Conservation (phyloP, 2,888 invertebrate species). For the Syrphus vitripennis region DNA sequence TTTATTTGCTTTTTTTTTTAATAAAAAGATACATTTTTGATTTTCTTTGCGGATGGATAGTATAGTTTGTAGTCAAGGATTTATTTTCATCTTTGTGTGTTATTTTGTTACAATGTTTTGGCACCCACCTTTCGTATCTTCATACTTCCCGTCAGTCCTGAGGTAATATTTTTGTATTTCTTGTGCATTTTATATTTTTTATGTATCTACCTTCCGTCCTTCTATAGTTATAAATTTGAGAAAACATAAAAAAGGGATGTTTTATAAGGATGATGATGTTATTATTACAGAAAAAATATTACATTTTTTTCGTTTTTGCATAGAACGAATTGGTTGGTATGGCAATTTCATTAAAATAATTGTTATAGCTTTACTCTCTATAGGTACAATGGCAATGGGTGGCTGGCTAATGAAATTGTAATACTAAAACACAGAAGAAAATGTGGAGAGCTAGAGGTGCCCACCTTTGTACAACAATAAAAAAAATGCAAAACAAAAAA, state of each 20-base stretch:
- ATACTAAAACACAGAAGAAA: constrained; percentile 37
- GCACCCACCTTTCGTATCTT: not conserved
- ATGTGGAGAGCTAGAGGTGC: not conserved
- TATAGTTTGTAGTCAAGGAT: constrained; percentile 68
- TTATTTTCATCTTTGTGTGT: constrained; percentile 39
- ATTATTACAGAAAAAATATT: too few species aligned
- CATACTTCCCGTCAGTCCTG: constrained; percentile 34
- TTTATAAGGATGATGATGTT: constrained; percentile 19
- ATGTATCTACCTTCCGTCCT: not conserved
- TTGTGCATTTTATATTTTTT: not conserved
- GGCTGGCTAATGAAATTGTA: constrained; percentile 69
- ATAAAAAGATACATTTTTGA: constrained; percentile 10
- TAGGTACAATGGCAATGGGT: too few species aligned
- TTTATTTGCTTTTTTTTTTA: constrained; percentile 2
- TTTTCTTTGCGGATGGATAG: constrained; percentile 37
- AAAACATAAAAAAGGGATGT: constrained; percentile 16
- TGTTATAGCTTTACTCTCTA: constrained; percentile 22
- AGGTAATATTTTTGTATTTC: constrained; percentile 8
- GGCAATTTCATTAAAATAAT: constrained; percentile 73
- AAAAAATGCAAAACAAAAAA: not conserved
- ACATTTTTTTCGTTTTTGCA: constrained; percentile 21
- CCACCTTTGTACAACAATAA: not conserved
- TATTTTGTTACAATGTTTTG: not conserved
- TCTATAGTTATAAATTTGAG: not conserved
- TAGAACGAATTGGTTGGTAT: constrained; percentile 71